These are phyloP conservation scores for Harlomillsia oculata DNA, from an alignment of 1,140 invertebrate genomes.

Conservation along the genomic window DNA sequence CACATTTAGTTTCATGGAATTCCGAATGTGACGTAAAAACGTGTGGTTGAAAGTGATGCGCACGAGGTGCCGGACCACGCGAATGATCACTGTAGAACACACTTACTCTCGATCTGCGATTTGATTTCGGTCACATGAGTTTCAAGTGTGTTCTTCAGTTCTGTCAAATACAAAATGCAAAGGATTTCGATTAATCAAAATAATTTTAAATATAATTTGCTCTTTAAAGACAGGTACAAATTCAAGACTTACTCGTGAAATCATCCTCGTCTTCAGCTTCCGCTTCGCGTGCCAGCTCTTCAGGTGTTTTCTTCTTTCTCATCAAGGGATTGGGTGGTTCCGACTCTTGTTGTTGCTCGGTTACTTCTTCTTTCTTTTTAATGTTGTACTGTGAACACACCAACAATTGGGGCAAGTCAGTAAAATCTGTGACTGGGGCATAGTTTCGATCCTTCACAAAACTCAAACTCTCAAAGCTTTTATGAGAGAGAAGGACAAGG, in stretches of 20 bases:
- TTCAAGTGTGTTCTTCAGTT: constrained; percentile 88
- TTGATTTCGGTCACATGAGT: constrained; percentile 89
- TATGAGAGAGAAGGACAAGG: too few species aligned
- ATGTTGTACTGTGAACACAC: constrained; percentile 81
- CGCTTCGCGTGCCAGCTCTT: constrained; percentile 87
- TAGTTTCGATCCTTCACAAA: too few species aligned
- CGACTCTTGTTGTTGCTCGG: constrained; percentile 63
- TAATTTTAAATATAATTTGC: not conserved
- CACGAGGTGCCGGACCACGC: not conserved
- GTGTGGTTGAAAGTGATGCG: not conserved
- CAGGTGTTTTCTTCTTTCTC: constrained; percentile 96
- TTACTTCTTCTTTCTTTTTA: constrained; percentile 87
- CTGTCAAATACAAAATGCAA: constrained; percentile 44
- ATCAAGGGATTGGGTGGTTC: constrained; percentile 66
- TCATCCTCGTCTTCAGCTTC: constrained; percentile 90
- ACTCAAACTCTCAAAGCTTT: too few species aligned
- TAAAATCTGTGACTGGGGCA: too few species aligned
- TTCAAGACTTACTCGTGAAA: constrained; percentile 75
- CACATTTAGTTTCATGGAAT: not conserved
- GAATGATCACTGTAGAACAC: constrained; percentile 63
- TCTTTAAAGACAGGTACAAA: not conserved
- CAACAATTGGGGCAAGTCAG: not conserved
- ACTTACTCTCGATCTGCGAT: constrained; percentile 87
- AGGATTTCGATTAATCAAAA: not conserved
- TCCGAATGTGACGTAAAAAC: not conserved